A percentile compares a stretch with the other conserved stretches of the same genome.
Conservation (phyloP, 2,797 vertebrate species). For the Pogoniulus pusillus region DNA sequence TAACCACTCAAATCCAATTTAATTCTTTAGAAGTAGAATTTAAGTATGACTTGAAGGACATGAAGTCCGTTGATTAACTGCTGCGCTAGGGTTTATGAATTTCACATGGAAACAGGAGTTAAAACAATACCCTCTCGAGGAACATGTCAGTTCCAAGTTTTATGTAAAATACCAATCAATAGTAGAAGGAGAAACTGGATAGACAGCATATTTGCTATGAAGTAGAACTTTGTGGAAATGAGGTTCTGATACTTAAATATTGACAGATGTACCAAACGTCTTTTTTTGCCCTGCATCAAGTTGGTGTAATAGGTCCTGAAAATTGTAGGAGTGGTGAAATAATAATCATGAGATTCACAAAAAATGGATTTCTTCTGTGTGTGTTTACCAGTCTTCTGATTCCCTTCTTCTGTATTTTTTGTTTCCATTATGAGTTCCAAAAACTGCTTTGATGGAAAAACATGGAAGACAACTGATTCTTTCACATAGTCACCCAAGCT, state of each 20-base stretch:
- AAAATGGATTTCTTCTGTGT: not conserved
- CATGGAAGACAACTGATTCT: not conserved
- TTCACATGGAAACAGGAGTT: not conserved
- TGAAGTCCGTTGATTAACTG: not conserved
- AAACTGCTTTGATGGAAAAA: not conserved
- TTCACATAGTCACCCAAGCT: not conserved
- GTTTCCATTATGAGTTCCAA: not conserved
- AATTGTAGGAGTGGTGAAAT: not conserved
- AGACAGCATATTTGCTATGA: not conserved
- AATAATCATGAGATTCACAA: not conserved
- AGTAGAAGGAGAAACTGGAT: not conserved
- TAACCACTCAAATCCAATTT: not conserved
- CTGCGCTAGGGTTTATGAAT: not conserved
- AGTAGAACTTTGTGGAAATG: not conserved
- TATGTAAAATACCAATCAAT: not conserved
- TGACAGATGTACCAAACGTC: not conserved
- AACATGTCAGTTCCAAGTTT: not conserved
- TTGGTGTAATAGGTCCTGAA: not conserved
- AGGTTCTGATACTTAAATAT: not conserved
- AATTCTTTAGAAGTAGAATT: not conserved
- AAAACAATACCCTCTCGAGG: not conserved
- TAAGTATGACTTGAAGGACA: not conserved
- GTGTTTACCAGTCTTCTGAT: not conserved
- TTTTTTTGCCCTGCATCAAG: not conserved
- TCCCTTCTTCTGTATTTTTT: accelerated